Evolutionary conservation across 2,113 vertebrate species (phyloP).

Genomic region (Accipiter cooperii): DNA sequence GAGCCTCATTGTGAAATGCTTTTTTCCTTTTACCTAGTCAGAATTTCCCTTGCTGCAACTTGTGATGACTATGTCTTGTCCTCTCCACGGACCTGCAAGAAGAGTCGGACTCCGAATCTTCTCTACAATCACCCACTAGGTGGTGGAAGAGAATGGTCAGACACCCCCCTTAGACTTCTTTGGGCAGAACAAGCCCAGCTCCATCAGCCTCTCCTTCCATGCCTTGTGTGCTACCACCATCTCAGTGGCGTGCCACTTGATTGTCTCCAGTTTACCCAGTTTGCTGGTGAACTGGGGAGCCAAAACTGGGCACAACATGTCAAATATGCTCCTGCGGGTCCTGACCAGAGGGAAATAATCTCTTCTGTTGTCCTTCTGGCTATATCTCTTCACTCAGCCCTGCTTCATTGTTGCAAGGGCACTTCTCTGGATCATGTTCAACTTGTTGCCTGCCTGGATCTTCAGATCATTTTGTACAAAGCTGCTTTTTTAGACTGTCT

Average conservation of each 20-base stretch:
- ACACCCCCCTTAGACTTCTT: not conserved
- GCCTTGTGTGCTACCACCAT: not conserved
- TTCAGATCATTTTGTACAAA: not conserved
- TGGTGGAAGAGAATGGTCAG: not conserved
- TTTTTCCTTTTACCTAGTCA: not conserved
- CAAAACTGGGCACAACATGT: not conserved
- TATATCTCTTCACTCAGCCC: not conserved
- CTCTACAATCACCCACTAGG: not conserved
- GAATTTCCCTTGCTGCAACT: not conserved
- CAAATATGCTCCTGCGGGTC: not conserved
- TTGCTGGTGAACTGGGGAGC: not conserved
- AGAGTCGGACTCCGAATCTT: not conserved
- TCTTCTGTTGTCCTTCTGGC: not conserved
- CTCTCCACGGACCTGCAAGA: not conserved
- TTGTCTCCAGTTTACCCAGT: not conserved
- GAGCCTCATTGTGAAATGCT: not conserved
- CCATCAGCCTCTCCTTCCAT: not conserved
- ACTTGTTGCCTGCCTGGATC: not conserved
- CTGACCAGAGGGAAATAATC: not conserved
- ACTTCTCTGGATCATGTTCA: not conserved
- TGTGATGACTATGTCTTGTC: not conserved
- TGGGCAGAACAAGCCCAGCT: not conserved
- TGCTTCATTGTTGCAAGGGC: not conserved
- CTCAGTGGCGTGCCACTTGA: not conserved
- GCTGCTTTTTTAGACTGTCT: not conserved